phyloP scores from a whole-genome alignment of 2,797 vertebrate genomes.

The Propithecus deckenii region DNA sequence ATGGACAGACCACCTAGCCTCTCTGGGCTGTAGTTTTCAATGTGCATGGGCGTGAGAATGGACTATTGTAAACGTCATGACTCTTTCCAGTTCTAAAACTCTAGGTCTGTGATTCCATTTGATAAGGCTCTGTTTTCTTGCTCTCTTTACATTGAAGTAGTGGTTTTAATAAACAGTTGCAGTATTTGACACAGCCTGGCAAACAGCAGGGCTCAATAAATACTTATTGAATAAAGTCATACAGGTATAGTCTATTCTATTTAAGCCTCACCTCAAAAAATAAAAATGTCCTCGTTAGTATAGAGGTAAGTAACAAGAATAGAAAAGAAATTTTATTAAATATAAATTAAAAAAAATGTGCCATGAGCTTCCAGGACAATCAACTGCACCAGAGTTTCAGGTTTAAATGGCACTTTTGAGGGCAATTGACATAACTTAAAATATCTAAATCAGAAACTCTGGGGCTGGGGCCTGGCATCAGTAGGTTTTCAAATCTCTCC shows the following conservation, averaged over 20 bases:
- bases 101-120: not conserved
- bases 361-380: not conserved
- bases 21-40: not conserved
- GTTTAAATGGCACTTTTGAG: not conserved
- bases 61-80: not conserved
- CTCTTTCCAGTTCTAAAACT: constrained; percentile 15
- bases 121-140: not conserved
- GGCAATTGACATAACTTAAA: not conserved
- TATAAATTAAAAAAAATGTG: not conserved
- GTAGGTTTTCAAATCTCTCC: not conserved
- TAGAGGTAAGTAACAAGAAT: too few species aligned
- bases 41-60: not conserved
- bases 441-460: constrained; percentile 28
- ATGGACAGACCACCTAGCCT: not conserved
- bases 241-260: not conserved
- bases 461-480: not conserved
- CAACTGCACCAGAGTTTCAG: not conserved
- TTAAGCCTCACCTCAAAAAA: not conserved
- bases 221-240: not conserved
- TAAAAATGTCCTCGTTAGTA: not conserved
- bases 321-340: too few species aligned
- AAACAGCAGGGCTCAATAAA: not conserved
- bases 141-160: not conserved
- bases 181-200: not conserved
- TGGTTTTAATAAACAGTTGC: constrained; percentile 9